Conservation (phyloP, 2,888 invertebrate genomes). For the Melanostoma scalare region DNA sequence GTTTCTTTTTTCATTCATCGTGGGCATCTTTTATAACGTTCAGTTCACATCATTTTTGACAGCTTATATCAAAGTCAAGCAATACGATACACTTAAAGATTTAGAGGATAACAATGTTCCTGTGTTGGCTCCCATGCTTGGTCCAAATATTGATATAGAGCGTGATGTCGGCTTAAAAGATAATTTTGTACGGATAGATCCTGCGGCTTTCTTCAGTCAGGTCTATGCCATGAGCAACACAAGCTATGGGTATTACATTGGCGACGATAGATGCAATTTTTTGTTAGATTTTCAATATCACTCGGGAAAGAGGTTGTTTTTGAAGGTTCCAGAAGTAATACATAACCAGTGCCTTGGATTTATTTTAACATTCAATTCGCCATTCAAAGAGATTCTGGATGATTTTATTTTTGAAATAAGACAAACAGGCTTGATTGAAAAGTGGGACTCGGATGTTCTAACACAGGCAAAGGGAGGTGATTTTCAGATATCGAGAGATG, state of each 20-base stretch:
- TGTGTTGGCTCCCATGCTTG: slow-evolving; percentile 6
- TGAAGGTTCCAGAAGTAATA: background rate
- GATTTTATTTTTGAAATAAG: slow-evolving; percentile 2
- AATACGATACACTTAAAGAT: slow-evolving; percentile 36
- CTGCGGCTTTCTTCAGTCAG: background rate
- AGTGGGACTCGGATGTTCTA: slow-evolving; percentile 4
- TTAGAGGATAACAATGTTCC: slow-evolving; percentile 31
- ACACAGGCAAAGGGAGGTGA: background rate
- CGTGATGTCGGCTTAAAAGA: slow-evolving; percentile 3
- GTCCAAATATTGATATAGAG: background rate
- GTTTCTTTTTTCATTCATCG: slow-evolving; percentile 29
- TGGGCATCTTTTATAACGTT: slow-evolving; percentile 38
- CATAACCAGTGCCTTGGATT: background rate
- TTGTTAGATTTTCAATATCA: background rate
- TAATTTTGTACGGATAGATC: background rate
- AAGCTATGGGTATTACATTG: slow-evolving; percentile 10
- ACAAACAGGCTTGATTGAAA: slow-evolving; percentile 14
- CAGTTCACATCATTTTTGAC: slow-evolving; percentile 52
- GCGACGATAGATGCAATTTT: slow-evolving; percentile 2
- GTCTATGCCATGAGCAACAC: slow-evolving; percentile 12
- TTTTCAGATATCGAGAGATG: background rate
- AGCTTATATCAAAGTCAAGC: slow-evolving; percentile 33
- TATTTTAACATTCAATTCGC: slow-evolving; percentile 20
- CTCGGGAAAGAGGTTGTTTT: background rate
- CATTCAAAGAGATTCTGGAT: slow-evolving; percentile 20